phyloP scores from a whole-genome alignment of 1,140 invertebrate species.

The Scylla paramamosain region DNA sequence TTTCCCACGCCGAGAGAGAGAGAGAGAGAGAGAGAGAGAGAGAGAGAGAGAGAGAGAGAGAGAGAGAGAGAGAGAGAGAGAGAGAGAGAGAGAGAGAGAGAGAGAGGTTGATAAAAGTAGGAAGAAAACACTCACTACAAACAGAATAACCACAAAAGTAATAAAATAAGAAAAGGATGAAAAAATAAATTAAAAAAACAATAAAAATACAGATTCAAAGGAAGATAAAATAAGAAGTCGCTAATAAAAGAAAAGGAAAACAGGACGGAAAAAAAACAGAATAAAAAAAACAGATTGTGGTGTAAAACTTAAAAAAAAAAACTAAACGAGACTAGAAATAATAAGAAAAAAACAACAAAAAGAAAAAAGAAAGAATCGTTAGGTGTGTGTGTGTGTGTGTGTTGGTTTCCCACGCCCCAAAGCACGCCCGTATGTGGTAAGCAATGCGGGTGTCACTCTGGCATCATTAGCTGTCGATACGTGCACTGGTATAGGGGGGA shows the following conservation, averaged over 20 bases:
- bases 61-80: not conserved
- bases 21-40: not conserved
- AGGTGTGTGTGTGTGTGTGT: too few relatives aligned
- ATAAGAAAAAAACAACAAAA: not conserved
- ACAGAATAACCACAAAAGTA: not conserved
- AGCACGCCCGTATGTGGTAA: too few relatives aligned
- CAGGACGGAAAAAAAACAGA: not conserved
- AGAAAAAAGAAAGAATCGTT: not conserved
- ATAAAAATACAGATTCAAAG: not conserved
- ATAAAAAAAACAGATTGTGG: not conserved
- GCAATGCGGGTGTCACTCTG: too few relatives aligned
- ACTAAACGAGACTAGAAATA: not conserved
- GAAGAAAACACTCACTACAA: not conserved
- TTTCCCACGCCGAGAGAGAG: too few relatives aligned
- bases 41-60: conserved; percentile 5
- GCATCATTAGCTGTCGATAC: too few relatives aligned
- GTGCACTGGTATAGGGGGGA: not conserved
- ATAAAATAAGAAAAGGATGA: not conserved
- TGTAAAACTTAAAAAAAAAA: too few relatives aligned
- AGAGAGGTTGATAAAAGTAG: not conserved
- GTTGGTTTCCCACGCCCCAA: too few relatives aligned
- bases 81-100: conserved; percentile 5
- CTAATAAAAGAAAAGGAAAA: not conserved
- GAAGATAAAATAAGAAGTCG: not conserved
- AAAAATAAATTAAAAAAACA: not conserved